phyloP scores from a whole-genome alignment of 92 coral and sea anemone species.

The Epizoanthus fatuus region DNA sequence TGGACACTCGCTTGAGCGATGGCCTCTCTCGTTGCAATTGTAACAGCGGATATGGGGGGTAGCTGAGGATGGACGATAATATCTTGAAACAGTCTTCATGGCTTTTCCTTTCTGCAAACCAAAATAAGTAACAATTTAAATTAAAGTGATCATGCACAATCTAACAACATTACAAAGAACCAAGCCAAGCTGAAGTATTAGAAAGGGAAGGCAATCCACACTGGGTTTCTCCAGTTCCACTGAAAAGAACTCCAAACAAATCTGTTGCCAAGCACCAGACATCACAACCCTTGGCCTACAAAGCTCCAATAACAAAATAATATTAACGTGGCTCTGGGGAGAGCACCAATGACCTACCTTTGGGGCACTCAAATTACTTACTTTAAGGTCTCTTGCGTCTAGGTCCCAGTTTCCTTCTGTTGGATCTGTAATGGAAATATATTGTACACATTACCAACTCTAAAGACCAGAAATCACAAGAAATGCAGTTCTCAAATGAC shows the following conservation, averaged over 20 bases:
- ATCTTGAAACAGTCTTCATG: constrained; percentile 60
- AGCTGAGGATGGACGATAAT: constrained; percentile 57
- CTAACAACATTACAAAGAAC: no score
- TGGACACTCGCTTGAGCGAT: constrained; percentile 79
- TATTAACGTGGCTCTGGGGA: background rate
- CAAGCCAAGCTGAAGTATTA: no score
- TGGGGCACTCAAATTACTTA: background rate
- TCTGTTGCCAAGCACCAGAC: no score
- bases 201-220: no score
- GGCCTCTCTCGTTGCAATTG: constrained; percentile 96
- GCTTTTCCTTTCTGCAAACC: constrained; percentile 37
- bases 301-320: no score
- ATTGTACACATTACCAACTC: background rate
- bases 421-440: background rate
- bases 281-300: no score
- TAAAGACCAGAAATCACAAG: background rate
- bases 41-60: constrained; percentile 66
- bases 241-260: no score
- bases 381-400: constrained; percentile 78
- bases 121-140: background rate
- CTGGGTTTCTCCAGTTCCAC: no score
- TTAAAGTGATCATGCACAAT: no score
- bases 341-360: background rate
- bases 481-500: background rate
- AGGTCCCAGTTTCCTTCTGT: constrained; percentile 85